These are phyloP conservation scores for Xerus rutilus DNA, from an alignment of 2,797 vertebrate genomes.

Conservation along the genomic window DNA sequence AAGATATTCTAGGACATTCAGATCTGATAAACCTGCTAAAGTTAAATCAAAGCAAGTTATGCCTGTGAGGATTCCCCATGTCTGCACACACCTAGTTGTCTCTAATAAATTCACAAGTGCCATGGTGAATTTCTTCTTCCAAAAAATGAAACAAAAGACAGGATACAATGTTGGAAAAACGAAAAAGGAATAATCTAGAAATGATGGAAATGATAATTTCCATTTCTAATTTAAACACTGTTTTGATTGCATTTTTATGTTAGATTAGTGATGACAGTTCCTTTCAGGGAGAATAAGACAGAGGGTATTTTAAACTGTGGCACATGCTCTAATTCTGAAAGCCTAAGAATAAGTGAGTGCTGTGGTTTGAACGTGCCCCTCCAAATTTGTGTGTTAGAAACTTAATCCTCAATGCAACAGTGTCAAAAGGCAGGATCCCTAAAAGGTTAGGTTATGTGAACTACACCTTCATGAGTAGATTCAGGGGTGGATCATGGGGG, in stretches of 20 bases:
- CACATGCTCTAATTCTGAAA: neutral
- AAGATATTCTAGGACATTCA: neutral
- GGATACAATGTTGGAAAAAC: neutral
- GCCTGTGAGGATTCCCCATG: neutral
- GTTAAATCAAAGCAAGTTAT: neutral
- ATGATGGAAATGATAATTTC: neutral
- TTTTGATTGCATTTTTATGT: neutral
- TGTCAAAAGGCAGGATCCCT: too few relatives aligned
- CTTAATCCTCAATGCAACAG: neutral
- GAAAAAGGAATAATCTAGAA: neutral
- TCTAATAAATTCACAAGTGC: neutral
- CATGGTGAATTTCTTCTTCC: neutral
- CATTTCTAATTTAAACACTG: constrained; percentile 25
- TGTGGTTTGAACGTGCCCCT: neutral
- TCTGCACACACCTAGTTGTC: neutral
- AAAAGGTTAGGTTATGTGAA: neutral
- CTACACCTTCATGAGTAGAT: neutral
- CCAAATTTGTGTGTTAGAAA: neutral
- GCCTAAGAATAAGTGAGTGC: neutral
- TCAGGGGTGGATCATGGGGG: rapidly evolving
- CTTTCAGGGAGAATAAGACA: neutral
- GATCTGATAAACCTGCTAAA: neutral
- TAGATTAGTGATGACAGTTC: neutral
- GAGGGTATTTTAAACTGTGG: neutral
- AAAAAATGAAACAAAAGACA: neutral